Conservation (phyloP, 2,797 vertebrate genomes). For the Epinephelus coioides region DNA sequence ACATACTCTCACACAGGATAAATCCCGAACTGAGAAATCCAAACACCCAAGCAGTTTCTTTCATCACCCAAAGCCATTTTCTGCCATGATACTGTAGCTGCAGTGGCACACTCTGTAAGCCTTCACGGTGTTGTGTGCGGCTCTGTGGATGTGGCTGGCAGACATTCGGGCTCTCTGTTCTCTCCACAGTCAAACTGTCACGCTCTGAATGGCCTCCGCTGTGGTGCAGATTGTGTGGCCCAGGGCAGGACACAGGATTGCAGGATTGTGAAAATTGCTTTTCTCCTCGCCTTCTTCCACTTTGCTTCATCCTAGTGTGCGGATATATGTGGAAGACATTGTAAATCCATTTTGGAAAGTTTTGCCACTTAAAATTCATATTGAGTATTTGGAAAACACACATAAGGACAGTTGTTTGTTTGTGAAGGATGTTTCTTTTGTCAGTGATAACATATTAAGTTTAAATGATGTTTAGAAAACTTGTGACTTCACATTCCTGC, state of each 20-base stretch:
- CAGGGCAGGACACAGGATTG: conserved; percentile 63
- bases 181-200: conserved; percentile 71
- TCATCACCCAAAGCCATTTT: conserved; percentile 70
- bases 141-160: conserved; percentile 51
- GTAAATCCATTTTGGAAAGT: background rate
- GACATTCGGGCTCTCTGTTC: conserved; percentile 54
- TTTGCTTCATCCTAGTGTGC: conserved; percentile 2
- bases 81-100: conserved; percentile 46
- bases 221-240: conserved; percentile 77
- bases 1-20: conserved; percentile 44
- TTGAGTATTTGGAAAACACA: background rate
- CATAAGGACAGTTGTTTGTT: too few species aligned
- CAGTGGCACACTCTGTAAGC: conserved; percentile 35
- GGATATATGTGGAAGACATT: conserved; percentile 5
- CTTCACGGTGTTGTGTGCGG: conserved; percentile 28
- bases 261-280: conserved; percentile 72
- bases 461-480: conserved; percentile 39
- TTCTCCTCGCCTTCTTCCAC: conserved; percentile 45
- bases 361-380: conserved; percentile 3
- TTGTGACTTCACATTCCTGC: conserved; percentile 61
- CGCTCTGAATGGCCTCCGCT: conserved; percentile 72
- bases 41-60: conserved; percentile 63
- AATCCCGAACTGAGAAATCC: conserved; percentile 71
- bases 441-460: conserved; percentile 10
- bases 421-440: too few species aligned